These are phyloP conservation scores for Anoplopoma fimbria DNA, from an alignment of 2,113 vertebrate genomes.

Conservation along the genomic window DNA sequence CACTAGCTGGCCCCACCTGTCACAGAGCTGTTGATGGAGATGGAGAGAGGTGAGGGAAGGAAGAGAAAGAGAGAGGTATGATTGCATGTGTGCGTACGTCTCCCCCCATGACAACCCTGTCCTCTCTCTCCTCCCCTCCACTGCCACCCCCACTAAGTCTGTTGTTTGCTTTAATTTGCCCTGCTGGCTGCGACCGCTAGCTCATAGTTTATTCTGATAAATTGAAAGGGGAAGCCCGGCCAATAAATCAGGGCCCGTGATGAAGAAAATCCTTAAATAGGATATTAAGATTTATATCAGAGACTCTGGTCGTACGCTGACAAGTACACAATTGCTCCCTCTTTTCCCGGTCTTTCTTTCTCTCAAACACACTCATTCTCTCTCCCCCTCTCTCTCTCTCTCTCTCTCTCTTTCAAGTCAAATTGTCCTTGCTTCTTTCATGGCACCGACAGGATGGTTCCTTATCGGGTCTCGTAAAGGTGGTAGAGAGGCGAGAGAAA, in stretches of 20 bases:
- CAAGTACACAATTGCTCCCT: constrained; percentile 76
- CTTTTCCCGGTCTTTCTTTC: constrained; percentile 61
- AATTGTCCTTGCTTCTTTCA: constrained; percentile 51
- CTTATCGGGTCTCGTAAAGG: constrained; percentile 60
- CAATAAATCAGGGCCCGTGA: constrained; percentile 81
- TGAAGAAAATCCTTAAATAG: constrained; percentile 83
- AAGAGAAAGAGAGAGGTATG: constrained; percentile 20
- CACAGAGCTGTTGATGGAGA: constrained; percentile 46
- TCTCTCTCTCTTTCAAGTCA: constrained; percentile 43
- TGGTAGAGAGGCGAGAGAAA: constrained; percentile 27
- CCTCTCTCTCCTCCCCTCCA: background rate
- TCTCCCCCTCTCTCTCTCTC: constrained; percentile 18
- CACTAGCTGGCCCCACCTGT: constrained; percentile 49
- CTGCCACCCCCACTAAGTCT: background rate
- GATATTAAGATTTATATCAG: constrained; percentile 85
- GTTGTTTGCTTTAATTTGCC: constrained; percentile 74
- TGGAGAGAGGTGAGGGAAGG: constrained; percentile 28
- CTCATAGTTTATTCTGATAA: constrained; percentile 81
- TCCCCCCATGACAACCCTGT: constrained; percentile 2
- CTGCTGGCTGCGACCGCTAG: constrained; percentile 25
- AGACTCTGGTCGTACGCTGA: constrained; percentile 66
- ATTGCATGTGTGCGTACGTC: constrained; percentile 2
- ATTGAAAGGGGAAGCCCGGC: constrained; percentile 69
- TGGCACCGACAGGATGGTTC: constrained; percentile 44
- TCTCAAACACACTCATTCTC: constrained; percentile 26